These are phyloP conservation scores for Cnemophilus loriae DNA, from an alignment of 2,113 vertebrate species.

Conservation along the genomic window DNA sequence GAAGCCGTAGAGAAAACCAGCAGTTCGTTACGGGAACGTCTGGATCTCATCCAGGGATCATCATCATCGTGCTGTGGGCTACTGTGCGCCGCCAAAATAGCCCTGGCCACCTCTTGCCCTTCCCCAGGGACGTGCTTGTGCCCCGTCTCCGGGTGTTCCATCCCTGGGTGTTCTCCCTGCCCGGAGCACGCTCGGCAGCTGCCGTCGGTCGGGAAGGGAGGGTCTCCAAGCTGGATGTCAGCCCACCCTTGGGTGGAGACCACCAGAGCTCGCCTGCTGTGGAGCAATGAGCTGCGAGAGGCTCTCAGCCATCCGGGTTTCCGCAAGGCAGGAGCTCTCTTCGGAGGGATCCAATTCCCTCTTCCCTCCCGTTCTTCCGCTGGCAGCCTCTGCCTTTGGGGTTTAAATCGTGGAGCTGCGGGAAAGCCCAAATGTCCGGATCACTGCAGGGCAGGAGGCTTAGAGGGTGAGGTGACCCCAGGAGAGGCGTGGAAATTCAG, in stretches of 20 bases:
- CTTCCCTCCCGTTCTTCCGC: neutral
- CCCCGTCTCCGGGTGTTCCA: accelerated
- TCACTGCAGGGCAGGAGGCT: neutral
- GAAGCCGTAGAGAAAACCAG: neutral
- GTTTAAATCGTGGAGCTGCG: neutral
- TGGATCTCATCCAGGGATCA: neutral
- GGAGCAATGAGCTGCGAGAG: neutral
- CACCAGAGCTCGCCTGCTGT: neutral
- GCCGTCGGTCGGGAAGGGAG: accelerated
- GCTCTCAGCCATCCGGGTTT: neutral
- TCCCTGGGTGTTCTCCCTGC: neutral
- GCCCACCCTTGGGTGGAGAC: neutral
- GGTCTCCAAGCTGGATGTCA: neutral
- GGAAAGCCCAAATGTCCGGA: neutral
- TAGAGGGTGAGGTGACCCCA: neutral
- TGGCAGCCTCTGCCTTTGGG: neutral
- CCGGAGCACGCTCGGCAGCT: accelerated
- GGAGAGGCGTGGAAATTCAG: neutral
- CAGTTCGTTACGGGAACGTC: neutral
- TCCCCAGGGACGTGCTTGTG: neutral
- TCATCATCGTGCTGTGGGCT: neutral
- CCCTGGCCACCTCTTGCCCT: neutral
- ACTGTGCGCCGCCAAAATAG: neutral
- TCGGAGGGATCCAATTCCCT: neutral
- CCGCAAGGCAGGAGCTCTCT: neutral